These are phyloP conservation scores for Brachionichthys hirsutus DNA, from an alignment of 2,113 vertebrate genomes.

Conservation along the genomic window DNA sequence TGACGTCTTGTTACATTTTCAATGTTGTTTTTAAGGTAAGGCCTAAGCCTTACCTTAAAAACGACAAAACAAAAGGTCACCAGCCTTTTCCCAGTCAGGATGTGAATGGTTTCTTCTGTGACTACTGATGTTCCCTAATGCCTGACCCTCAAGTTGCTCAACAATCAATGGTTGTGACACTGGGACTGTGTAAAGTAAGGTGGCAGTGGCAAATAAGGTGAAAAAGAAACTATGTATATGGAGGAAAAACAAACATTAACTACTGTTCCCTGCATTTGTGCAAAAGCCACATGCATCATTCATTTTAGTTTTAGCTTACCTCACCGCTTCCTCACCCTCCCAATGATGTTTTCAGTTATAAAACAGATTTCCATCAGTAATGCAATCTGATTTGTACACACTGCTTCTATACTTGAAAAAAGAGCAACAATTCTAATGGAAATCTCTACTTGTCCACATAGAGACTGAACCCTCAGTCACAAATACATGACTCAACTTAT, in stretches of 20 bases:
- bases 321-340: neutral
- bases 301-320: neutral
- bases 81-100: neutral
- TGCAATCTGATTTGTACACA: too few species aligned
- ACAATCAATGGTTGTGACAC: constrained; percentile 8
- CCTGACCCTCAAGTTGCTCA: constrained; percentile 10
- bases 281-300: too few species aligned
- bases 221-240: neutral
- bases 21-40: too few species aligned
- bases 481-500: too few species aligned
- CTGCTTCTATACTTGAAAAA: too few species aligned
- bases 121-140: constrained; percentile 18
- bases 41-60: too few species aligned
- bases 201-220: neutral
- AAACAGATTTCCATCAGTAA: neutral
- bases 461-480: too few species aligned
- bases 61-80: constrained; percentile 30
- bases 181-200: neutral
- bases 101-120: constrained; percentile 20
- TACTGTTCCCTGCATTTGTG: too few species aligned
- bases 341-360: neutral
- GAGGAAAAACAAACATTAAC: neutral
- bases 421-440: too few species aligned
- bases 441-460: too few species aligned
- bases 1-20: too few species aligned